Evolutionary conservation across 2,113 vertebrate species (phyloP).

Genomic region (Reinhardtius hippoglossoides): DNA sequence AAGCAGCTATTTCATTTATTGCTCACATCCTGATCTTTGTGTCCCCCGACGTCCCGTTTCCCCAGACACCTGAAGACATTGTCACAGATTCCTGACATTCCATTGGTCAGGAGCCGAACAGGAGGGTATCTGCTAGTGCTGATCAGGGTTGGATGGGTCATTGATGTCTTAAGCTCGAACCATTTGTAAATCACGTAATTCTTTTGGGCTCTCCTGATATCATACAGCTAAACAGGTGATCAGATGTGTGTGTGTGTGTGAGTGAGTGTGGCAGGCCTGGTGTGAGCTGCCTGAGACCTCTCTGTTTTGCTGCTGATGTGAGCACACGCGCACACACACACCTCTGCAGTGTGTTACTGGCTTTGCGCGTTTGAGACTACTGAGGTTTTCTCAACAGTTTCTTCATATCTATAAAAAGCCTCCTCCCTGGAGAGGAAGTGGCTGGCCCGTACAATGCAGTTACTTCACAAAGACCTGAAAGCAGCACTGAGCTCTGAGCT

Average conservation of each 20-base stretch:
- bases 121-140: neutral
- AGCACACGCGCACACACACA: slow-evolving; percentile 20
- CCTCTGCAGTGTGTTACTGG: slow-evolving; percentile 30
- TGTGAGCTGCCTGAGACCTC: neutral
- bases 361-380: slow-evolving; percentile 20
- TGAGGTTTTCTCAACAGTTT: slow-evolving; percentile 55
- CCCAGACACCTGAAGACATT: slow-evolving; percentile 4
- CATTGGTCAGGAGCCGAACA: neutral
- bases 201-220: neutral
- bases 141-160: neutral
- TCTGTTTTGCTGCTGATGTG: neutral
- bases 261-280: too few relatives aligned
- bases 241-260: too few relatives aligned
- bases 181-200: neutral
- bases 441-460: slow-evolving; percentile 37
- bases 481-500: slow-evolving; percentile 25
- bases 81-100: slow-evolving; percentile 67
- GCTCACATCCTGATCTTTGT: neutral
- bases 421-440: slow-evolving; percentile 64
- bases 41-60: too few relatives aligned
- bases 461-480: slow-evolving; percentile 34
- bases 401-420: slow-evolving; percentile 60
- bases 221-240: neutral
- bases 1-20: slow-evolving; percentile 3
- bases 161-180: neutral